Conservation (phyloP, 1,140 invertebrate species). For the Myzus persicae region DNA sequence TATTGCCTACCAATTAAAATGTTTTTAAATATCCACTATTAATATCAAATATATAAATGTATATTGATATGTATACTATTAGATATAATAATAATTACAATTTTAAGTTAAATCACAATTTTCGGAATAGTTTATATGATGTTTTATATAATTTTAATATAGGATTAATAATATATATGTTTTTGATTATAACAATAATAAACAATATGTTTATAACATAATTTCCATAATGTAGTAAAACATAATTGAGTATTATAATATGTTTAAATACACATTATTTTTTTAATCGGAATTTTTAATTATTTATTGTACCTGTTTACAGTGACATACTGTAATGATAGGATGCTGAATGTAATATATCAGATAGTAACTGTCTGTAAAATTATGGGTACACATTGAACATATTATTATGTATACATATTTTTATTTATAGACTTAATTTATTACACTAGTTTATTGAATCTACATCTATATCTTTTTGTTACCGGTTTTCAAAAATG, state of each 20-base stretch:
- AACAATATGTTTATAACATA: neutral
- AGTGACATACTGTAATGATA: neutral
- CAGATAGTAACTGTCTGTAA: neutral
- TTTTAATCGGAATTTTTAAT: neutral
- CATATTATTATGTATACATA: too few species aligned
- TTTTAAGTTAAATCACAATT: neutral
- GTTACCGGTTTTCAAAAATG: neutral
- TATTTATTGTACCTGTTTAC: neutral
- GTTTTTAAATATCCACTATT: constrained; percentile 5
- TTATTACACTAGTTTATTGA: neutral
- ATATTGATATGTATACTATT: constrained; percentile 32
- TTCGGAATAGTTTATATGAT: constrained; percentile 3
- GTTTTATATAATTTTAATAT: constrained; percentile 21
- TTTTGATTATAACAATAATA: neutral
- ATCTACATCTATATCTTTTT: neutral
- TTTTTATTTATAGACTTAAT: neutral
- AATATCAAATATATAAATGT: constrained; percentile 15
- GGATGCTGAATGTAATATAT: neutral
- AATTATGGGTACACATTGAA: neutral
- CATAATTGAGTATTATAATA: constrained; percentile 26
- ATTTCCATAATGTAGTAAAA: neutral
- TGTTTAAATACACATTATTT: constrained; percentile 29
- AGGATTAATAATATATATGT: neutral
- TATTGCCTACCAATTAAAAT: neutral
- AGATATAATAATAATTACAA: neutral